These are phyloP conservation scores for Chamaedrilus cognettii DNA, from an alignment of 2,888 invertebrate genomes.

Conservation along the genomic window DNA sequence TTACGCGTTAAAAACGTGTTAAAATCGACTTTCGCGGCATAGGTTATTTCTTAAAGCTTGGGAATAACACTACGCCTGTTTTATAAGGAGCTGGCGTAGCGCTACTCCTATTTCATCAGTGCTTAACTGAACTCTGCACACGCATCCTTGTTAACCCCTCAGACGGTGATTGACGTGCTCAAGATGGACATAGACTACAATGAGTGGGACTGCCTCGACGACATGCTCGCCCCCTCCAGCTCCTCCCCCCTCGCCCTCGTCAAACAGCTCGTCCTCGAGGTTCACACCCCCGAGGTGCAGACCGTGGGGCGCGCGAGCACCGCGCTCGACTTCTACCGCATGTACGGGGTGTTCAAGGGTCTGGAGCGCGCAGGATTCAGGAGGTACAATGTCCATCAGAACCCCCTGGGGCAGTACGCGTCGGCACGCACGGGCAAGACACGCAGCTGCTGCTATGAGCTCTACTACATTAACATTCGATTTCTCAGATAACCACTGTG, in stretches of 20 bases:
- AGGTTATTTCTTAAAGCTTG: too few species aligned
- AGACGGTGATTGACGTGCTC: constrained; percentile 34
- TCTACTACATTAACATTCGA: constrained; percentile 36
- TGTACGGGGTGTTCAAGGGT: constrained; percentile 22
- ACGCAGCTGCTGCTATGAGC: constrained; percentile 37
- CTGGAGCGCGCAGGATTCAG: constrained; percentile 35
- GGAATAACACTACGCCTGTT: too few species aligned
- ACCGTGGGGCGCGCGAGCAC: constrained; percentile 17
- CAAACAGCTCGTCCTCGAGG: constrained; percentile 39
- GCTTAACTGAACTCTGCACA: too few species aligned
- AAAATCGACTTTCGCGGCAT: too few species aligned
- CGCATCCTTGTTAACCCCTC: too few species aligned
- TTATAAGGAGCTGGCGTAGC: too few species aligned
- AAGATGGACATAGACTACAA: constrained; percentile 40
- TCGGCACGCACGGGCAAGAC: constrained; percentile 29
- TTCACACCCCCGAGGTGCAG: constrained; percentile 37
- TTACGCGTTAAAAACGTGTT: too few species aligned
- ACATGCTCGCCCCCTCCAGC: constrained; percentile 26
- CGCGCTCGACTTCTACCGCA: constrained; percentile 24
- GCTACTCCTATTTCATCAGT: too few species aligned
- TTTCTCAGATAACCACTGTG: constrained; percentile 33
- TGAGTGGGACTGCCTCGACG: constrained; percentile 35
- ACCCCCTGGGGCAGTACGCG: constrained; percentile 32
- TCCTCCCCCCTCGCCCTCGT: constrained; percentile 30
- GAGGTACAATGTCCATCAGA: constrained; percentile 31